phyloP scores from a whole-genome alignment of 2,113 vertebrate genomes.

The Nothoprocta perdicaria region DNA sequence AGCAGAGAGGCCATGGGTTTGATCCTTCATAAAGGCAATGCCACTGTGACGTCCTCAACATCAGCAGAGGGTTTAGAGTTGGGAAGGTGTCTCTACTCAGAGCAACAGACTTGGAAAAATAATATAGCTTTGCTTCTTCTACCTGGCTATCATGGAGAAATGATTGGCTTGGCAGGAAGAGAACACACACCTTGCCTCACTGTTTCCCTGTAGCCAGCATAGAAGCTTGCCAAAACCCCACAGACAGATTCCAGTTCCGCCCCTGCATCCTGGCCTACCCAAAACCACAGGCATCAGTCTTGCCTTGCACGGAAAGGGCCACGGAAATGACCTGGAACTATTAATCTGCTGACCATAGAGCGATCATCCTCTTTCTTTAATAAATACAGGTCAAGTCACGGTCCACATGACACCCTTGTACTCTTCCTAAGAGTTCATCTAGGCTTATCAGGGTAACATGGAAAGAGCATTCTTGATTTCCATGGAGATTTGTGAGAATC shows the following conservation, averaged over 20 bases:
- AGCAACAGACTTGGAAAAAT: not conserved
- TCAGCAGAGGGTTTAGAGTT: not conserved
- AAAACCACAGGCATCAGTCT: not conserved
- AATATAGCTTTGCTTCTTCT: not conserved
- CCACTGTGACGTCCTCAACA: not conserved
- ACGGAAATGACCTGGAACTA: not conserved
- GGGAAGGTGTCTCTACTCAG: not conserved
- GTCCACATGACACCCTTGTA: not conserved
- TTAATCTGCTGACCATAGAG: not conserved
- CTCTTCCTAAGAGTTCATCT: not conserved
- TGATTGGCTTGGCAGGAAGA: not conserved
- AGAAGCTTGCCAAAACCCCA: not conserved
- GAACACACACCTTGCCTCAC: not conserved
- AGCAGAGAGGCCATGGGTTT: not conserved
- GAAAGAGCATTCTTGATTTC: not conserved
- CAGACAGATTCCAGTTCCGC: accelerated
- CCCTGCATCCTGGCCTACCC: not conserved
- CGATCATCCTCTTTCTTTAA: not conserved
- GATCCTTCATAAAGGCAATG: not conserved
- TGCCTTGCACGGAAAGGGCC: not conserved
- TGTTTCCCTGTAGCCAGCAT: not conserved
- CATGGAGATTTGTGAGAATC: not conserved
- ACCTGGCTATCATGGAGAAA: not conserved
- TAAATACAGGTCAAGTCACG: not conserved
- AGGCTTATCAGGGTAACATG: not conserved